Base-by-base conservation (phyloP, 2,888 invertebrate species). In the Malthinus seriepunctatus region DNA sequence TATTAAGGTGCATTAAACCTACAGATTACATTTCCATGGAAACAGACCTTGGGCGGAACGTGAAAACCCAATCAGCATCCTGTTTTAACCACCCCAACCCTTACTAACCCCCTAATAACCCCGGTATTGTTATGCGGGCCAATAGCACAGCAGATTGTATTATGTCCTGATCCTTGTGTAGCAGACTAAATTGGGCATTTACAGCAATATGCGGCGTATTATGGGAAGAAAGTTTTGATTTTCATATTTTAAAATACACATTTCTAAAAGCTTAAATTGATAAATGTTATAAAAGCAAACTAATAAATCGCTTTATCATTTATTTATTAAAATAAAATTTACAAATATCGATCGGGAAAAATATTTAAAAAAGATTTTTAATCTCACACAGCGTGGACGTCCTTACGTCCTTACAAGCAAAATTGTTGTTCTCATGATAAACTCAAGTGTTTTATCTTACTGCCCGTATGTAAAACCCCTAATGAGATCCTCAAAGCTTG, bases 141-240 rank as follows among this genome's bases (percentile, higher is more conserved):
- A 63, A 63, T 63, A 47, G 60, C 60, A 52, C 54, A 56, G 55
- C 56, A 63, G 60, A 63, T 63, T 60, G 63, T 60, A 63, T 63
- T 63, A 63, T 60, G 51, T 57, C 51, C 53, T 63, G 63, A 63
- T 60, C 63, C 60, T 54, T 56, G 60, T 63, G 57, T 63, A 63
- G 63, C 60, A 48, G 63, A 45, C 50, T 62, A 63, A 63, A 63
- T 63, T 63, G 63, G 59, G 62, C 60, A 64, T 62, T 64, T 63
- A 62, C 57, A 63, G 64, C 74, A 74, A 75, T 75, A 74, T 75
- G 75, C 72, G 75, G 75, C 74, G 71, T 74, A 73, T 74, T 74
- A 73, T 62, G 51, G 73, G 74, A 75, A 74, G 65, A 52, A 59
- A 73, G 72, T 71, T 72, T 69, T 45, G 69, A 69, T 51, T 48